Percentiles rank a stretch among this genome's conserved stretches.
These are phyloP conservation scores for Dryococelus australis DNA, from an alignment of 2,888 invertebrate species.

Conservation along the genomic window DNA sequence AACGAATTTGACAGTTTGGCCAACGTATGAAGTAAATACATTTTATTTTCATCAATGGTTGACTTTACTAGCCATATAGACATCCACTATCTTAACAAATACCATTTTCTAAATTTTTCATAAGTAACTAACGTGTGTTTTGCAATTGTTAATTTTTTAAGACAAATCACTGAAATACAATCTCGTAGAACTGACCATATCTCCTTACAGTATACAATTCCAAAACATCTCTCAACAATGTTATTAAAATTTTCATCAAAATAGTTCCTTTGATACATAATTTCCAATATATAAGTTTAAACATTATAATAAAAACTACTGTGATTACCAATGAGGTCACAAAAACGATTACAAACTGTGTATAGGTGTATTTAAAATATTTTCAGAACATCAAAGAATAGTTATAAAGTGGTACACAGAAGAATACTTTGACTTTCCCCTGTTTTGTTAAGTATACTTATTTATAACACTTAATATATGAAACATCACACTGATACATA, in stretches of 20 bases:
- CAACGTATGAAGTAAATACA: too few species aligned
- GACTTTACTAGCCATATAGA: too few species aligned
- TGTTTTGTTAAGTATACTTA: background rate
- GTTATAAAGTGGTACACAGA: background rate
- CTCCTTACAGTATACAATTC: background rate
- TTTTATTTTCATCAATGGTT: too few species aligned
- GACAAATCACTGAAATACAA: conserved; percentile 6
- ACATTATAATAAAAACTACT: background rate
- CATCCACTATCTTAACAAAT: too few species aligned
- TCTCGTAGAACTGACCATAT: background rate
- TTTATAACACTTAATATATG: conserved; percentile 10
- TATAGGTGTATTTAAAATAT: conserved; percentile 9
- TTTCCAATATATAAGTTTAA: conserved; percentile 5
- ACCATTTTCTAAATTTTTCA: too few species aligned
- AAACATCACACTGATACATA: conserved; percentile 5
- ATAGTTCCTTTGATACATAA: background rate
- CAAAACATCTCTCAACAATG: conserved; percentile 1
- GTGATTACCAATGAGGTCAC: background rate
- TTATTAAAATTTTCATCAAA: conserved; percentile 3
- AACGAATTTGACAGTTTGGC: too few species aligned
- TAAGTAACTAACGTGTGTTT: background rate
- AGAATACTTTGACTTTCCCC: background rate
- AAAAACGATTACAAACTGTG: conserved; percentile 13
- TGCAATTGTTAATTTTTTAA: background rate
- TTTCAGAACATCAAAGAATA: background rate